Evolutionary conservation across 2,113 vertebrate genomes (phyloP), one percentile per base, ranked within the genome.

Genomic region (Euleptes europaea): DNA sequence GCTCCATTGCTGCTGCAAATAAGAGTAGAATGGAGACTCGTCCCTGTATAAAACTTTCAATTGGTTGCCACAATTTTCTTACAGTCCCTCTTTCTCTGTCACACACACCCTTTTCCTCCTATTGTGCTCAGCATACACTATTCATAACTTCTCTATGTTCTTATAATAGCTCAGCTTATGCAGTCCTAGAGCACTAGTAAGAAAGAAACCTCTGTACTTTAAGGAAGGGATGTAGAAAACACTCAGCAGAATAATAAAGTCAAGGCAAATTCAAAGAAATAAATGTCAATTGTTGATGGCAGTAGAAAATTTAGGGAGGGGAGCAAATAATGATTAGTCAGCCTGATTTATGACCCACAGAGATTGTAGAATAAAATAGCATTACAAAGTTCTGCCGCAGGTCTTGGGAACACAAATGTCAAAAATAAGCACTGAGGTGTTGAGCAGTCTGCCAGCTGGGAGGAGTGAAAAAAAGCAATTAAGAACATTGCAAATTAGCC

Each of bases 381-480:
- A 63, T 86, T 88, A 81, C 91, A 47, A 84, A 77, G 57, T 35
- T 88, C 54, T 87, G 47, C 92, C 86, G 26, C 69, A 73, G 60
- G 88, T 88, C 72, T 89, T 85, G 81, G 88, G 85, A 86, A 85
- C 70, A 79, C 72, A 78, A 89, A 86, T 51, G 71, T 67, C 87
- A 88, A 90, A 60, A 74, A 54, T 33, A 76, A 40, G 35, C 78
- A 84, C 49, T 86, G 80, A 13, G 63, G 73, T 89, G 78, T 63
- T 81, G 69, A 86, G 57, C 57, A n/a, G 78, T 89, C 85, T 93
- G 88, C 84, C 83, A 89, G 54, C 40, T 81, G 31, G 15, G 17
- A 33, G 19, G 77, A 90, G 91, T 89, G 91, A 94, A 90, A 85
- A 40, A 93, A 93, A 88, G 65, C 88, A 92, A 90, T 93, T 92